phyloP scores from a whole-genome alignment of 2,113 vertebrate species.

The Rhodinocichla rosea region DNA sequence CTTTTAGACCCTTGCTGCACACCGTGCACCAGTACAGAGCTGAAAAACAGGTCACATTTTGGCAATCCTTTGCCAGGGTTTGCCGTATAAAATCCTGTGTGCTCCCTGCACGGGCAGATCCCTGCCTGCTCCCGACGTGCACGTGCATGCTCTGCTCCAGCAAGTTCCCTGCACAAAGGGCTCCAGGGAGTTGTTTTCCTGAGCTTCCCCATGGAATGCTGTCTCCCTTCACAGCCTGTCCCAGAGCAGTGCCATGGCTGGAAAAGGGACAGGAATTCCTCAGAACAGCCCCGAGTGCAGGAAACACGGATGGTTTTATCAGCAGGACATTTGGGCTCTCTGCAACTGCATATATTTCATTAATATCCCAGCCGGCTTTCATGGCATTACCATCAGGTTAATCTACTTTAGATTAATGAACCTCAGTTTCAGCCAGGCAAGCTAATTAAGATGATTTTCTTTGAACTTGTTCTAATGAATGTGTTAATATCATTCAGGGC shows the following conservation, averaged over 20 bases:
- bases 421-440: constrained; percentile 64
- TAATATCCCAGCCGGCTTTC: constrained; percentile 62
- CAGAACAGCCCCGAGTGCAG: neutral
- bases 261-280: neutral
- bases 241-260: neutral
- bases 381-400: constrained; percentile 61
- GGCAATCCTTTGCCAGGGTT: neutral
- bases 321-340: constrained; percentile 45
- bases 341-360: constrained; percentile 50
- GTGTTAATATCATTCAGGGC: constrained; percentile 62
- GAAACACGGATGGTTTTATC: neutral
- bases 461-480: constrained; percentile 69
- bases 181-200: neutral
- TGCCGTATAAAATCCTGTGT: neutral
- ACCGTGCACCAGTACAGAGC: neutral
- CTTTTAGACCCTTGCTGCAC: neutral
- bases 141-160: constrained; percentile 13
- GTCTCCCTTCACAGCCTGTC: neutral
- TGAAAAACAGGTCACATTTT: neutral
- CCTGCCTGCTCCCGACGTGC: neutral
- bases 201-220: neutral
- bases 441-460: constrained; percentile 70
- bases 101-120: neutral
- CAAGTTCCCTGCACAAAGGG: neutral
- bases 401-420: constrained; percentile 68